Percentiles rank a stretch among this genome's conserved stretches.
phyloP scores from a whole-genome alignment of 2,797 vertebrate genomes.

The Aulostomus chinensis region DNA sequence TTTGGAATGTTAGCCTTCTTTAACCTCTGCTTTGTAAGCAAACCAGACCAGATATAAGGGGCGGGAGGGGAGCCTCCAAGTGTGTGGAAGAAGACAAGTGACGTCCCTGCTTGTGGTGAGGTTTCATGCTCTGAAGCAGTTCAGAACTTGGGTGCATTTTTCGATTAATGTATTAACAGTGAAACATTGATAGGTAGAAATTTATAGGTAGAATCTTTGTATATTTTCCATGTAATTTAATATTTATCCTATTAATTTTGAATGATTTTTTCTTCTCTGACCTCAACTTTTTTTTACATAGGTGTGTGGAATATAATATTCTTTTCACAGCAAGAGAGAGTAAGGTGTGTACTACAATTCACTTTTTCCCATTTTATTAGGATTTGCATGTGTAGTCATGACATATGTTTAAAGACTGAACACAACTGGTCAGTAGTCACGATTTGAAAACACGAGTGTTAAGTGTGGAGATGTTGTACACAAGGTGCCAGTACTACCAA shows the following conservation, averaged over 20 bases:
- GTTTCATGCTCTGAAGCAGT: background rate
- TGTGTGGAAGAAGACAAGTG: conserved; percentile 49
- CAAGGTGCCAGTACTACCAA: too few relatives aligned
- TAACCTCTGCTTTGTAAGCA: conserved; percentile 61
- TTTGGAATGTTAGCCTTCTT: conserved; percentile 37
- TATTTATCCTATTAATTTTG: background rate
- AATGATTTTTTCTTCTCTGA: background rate
- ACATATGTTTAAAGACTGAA: background rate
- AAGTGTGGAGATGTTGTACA: too few relatives aligned
- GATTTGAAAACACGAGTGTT: too few relatives aligned
- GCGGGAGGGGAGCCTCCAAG: conserved; percentile 2
- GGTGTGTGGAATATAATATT: conserved; percentile 29
- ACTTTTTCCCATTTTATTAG: background rate
- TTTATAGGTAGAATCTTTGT: background rate
- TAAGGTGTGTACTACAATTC: conserved; percentile 35
- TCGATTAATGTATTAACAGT: background rate
- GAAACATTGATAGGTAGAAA: background rate
- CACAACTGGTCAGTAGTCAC: too few relatives aligned
- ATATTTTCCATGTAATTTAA: background rate
- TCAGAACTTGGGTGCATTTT: background rate
- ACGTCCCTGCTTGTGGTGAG: conserved; percentile 60
- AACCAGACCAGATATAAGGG: conserved; percentile 58
- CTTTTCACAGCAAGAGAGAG: conserved; percentile 14
- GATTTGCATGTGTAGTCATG: too few relatives aligned
- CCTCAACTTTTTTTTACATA: conserved; percentile 21